Base-by-base conservation (phyloP, 1,140 invertebrate genomes). In the Manduca sexta region DNA sequence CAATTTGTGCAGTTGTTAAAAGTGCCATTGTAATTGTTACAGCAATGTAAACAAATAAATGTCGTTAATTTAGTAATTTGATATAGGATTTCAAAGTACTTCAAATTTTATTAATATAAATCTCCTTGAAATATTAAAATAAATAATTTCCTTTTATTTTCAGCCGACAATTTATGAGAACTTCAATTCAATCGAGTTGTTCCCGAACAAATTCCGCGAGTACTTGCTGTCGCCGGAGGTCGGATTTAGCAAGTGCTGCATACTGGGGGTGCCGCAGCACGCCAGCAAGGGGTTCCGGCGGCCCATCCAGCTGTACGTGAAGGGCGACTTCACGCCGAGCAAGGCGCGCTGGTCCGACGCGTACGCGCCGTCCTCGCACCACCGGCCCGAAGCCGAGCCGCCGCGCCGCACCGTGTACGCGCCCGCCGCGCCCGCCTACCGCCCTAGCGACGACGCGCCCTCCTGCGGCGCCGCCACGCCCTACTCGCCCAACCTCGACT, bases 181-280 rank as follows among this genome's bases (percentile, higher is more conserved):
- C 76, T 98, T 94, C 81, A 90, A 93, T 56, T 90, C 86, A 17
- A 97, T 98, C 44, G 90, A 95, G 64, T 91, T 99, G 60, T 93
- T 92, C 55, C 97, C 97, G 0, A 91, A 95, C 40, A 93, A 94
- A 56, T 98, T 98, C 73, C 93, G 93, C 5, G 93, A 97, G 49
- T 98, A 95, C 84, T 87, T 99, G 15, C 82, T 98, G 1, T 95
- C 94, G n/a, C 86, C 90, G 0, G 95, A 97, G 69, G 94, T 98
- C 13, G 97, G 97, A 2, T 98, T 98, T 80, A 91, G 89, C 56
- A 94, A 94, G 63, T 96, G 94, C 73, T 94, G 95, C 65, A 90
- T 94, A 0, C 75, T 98, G 15, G 94, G 93, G 8, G 92, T 93
- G 18, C 95, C 95, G 6, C 88, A 92, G 26, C 94, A 98, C 78